Evolutionary conservation across 2,888 invertebrate genomes (phyloP).

Genomic region (Polydrusus cervinus): DNA sequence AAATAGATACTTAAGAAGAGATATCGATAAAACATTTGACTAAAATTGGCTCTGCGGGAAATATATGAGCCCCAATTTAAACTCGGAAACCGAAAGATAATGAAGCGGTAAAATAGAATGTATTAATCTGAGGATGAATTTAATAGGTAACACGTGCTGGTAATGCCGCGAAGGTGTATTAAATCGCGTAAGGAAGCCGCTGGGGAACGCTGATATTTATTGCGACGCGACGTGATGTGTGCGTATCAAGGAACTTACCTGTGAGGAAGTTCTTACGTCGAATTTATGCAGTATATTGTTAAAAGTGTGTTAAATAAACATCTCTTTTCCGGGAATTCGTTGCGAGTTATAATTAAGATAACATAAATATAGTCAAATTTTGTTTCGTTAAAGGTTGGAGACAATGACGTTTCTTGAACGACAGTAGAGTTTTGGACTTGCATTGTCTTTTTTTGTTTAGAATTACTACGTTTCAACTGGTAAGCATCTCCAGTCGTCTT

Average conservation of each 20-base stretch:
- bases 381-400: no score
- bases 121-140: constrained; percentile 57
- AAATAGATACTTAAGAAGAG: constrained; percentile 22
- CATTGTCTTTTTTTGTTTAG: no score
- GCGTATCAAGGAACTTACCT: constrained; percentile 11
- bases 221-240: constrained; percentile 48
- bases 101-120: constrained; percentile 58
- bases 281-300: neutral
- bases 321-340: no score
- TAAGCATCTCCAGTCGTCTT: no score
- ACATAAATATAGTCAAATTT: no score
- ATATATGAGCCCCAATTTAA: constrained; percentile 50
- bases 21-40: constrained; percentile 42
- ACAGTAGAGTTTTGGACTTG: no score
- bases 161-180: constrained; percentile 55
- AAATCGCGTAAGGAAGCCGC: constrained; percentile 53
- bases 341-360: no score
- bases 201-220: constrained; percentile 56
- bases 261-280: neutral
- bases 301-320: neutral
- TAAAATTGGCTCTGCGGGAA: constrained; percentile 30
- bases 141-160: constrained; percentile 56
- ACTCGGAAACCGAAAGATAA: constrained; percentile 55
- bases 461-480: no score
- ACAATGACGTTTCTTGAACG: no score